These are phyloP conservation scores for Crotalus horridus DNA, from an alignment of 2,113 vertebrate genomes.

Conservation along the genomic window DNA sequence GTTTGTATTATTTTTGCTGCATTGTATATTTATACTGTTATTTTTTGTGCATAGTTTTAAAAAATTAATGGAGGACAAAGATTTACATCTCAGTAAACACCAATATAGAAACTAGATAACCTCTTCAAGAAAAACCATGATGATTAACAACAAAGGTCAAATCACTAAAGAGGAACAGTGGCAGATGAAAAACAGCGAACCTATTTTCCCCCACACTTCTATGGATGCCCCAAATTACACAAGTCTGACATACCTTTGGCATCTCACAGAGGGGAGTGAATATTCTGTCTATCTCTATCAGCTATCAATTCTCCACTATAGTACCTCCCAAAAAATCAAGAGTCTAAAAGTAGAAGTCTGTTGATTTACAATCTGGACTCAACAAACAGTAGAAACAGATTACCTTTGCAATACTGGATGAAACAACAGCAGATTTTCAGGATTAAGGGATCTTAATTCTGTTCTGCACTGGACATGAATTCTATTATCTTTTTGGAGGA, in stretches of 20 bases:
- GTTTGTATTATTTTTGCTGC: not conserved
- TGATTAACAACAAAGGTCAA: not conserved
- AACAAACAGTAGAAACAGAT: not conserved
- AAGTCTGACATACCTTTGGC: not conserved
- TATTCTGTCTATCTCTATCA: not conserved
- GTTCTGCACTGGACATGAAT: slow-evolving; percentile 4
- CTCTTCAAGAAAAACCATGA: not conserved
- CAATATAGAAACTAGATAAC: not conserved
- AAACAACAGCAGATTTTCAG: not conserved
- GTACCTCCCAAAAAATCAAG: not conserved
- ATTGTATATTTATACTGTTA: not conserved
- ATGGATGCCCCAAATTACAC: not conserved
- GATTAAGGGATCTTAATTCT: not conserved
- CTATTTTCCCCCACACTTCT: not conserved
- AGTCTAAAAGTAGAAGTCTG: not conserved
- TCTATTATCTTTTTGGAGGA: not conserved
- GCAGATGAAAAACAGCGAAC: not conserved
- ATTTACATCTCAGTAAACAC: not conserved
- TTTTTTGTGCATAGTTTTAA: not conserved
- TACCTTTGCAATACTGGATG: not conserved
- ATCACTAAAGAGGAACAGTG: not conserved
- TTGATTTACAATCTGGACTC: not conserved
- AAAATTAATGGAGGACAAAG: not conserved
- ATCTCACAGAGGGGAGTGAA: not conserved
- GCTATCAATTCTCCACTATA: not conserved